phyloP scores from a whole-genome alignment of 2,797 vertebrate genomes.

The Protonibea diacanthus region DNA sequence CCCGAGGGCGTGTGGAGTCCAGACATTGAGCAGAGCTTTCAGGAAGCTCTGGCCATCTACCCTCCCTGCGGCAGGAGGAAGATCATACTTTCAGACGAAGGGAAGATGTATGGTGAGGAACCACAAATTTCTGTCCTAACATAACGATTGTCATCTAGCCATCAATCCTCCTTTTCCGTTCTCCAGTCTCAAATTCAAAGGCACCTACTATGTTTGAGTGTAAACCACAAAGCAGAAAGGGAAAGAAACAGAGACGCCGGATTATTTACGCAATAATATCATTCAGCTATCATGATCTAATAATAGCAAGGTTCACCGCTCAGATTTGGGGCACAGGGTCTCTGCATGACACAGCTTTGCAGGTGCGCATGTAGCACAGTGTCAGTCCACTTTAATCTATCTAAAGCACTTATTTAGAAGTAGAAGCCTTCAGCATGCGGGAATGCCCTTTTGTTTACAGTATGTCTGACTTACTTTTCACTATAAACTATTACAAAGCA shows the following conservation, averaged over 20 bases:
- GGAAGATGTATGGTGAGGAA: constrained; percentile 97
- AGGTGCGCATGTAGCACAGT: not conserved
- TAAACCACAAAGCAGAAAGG: too few relatives aligned
- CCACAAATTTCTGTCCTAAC: not conserved
- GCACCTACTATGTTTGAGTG: too few relatives aligned
- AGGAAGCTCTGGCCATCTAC: constrained; percentile 97
- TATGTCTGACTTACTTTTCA: not conserved
- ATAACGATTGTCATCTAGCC: not conserved
- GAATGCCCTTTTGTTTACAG: not conserved
- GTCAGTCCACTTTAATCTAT: not conserved
- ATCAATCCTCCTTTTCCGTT: not conserved
- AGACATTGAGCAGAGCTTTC: constrained; percentile 98
- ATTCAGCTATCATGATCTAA: too few relatives aligned
- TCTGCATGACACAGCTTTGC: too few relatives aligned
- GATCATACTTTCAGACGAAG: constrained; percentile 97
- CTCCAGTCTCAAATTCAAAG: not conserved
- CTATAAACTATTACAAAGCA: not conserved
- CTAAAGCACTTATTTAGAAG: not conserved
- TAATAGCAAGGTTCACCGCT: not conserved
- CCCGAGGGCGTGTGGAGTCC: constrained; percentile 97
- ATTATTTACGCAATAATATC: too few relatives aligned
- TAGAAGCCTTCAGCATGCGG: not conserved
- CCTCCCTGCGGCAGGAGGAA: constrained; percentile 96
- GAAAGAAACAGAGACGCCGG: too few relatives aligned
- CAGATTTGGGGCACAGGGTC: too few relatives aligned